phyloP scores from a whole-genome alignment of 2,113 vertebrate species.

The Mormyrus iriodes region DNA sequence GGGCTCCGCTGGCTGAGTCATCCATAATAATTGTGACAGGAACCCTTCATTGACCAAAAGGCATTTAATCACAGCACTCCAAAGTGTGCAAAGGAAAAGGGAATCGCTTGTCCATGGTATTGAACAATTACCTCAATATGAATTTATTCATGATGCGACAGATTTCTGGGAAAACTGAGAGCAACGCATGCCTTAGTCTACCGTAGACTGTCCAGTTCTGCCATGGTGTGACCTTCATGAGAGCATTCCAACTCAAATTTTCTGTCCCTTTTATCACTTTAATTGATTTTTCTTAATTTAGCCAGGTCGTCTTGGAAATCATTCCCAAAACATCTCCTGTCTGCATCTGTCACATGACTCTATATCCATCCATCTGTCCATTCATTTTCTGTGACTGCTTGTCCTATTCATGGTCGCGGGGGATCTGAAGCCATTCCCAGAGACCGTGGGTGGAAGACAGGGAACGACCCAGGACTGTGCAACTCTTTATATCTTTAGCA shows the following conservation, averaged over 20 bases:
- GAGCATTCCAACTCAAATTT: background rate
- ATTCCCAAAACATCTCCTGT: background rate
- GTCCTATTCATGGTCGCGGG: background rate
- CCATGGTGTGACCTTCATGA: background rate
- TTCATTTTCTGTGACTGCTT: background rate
- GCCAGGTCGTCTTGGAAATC: background rate
- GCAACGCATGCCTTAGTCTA: background rate
- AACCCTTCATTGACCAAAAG: conserved; percentile 4
- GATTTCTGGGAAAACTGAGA: background rate
- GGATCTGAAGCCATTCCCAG: background rate
- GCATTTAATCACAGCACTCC: conserved; percentile 2
- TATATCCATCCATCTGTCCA: background rate
- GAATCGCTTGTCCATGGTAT: background rate
- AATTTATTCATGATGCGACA: conserved; percentile 16
- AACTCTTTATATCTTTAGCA: background rate
- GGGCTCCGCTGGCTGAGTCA: background rate
- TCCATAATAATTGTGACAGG: conserved; percentile 12
- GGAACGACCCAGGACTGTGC: background rate
- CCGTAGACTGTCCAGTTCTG: background rate
- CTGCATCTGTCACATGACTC: background rate
- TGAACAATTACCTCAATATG: conserved; percentile 10
- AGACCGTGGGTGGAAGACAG: background rate
- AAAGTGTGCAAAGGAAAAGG: background rate
- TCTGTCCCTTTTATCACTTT: background rate
- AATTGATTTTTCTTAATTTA: background rate